phyloP scores from a whole-genome alignment of 30 jellyfish, hydroid and myxozoan species.

The Phacellophora camtschatica region DNA sequence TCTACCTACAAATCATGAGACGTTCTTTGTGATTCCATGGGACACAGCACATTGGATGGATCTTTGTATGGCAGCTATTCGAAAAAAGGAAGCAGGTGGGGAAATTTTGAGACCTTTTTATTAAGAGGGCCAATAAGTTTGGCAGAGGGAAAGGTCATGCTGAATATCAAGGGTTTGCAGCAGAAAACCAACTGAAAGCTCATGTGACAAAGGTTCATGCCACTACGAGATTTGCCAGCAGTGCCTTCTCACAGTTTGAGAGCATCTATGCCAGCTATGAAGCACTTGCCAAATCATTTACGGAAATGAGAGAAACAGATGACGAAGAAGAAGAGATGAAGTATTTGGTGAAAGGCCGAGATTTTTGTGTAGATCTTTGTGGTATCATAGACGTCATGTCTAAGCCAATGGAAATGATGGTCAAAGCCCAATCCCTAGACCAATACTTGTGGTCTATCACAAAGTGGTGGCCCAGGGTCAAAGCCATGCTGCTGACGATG shows the following conservation, averaged over 20 bases:
- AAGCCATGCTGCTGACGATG: slow-evolving; percentile 5
- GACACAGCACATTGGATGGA: slow-evolving; percentile 65
- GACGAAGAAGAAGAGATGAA: slow-evolving; percentile 31
- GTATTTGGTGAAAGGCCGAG: slow-evolving; percentile 27
- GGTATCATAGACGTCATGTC: slow-evolving; percentile 19
- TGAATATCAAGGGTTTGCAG: slow-evolving; percentile 38
- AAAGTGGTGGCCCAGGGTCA: slow-evolving; percentile 7
- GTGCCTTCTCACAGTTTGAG: slow-evolving; percentile 25
- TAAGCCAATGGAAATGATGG: slow-evolving; percentile 38
- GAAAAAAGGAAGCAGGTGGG: slow-evolving; percentile 28
- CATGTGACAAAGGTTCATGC: slow-evolving; percentile 5
- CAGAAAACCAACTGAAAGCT: slow-evolving; percentile 29
- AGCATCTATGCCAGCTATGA: slow-evolving; percentile 34
- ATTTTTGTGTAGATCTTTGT: slow-evolving; percentile 31
- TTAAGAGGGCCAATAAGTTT: slow-evolving; percentile 29
- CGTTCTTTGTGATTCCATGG: slow-evolving; percentile 52
- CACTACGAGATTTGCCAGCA: slow-evolving; percentile 22
- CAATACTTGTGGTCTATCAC: slow-evolving; percentile 26
- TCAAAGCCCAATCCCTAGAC: slow-evolving; percentile 22
- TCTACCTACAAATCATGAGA: slow-evolving; percentile 24
- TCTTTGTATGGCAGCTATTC: slow-evolving; percentile 33
- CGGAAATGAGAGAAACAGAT: slow-evolving; percentile 19
- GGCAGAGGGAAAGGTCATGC: slow-evolving; percentile 50
- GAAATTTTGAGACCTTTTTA: slow-evolving; percentile 17
- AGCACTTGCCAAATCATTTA: slow-evolving; percentile 22